Evolutionary conservation across 2,888 invertebrate genomes (phyloP).

Genomic region (Punctoribates punctum): DNA sequence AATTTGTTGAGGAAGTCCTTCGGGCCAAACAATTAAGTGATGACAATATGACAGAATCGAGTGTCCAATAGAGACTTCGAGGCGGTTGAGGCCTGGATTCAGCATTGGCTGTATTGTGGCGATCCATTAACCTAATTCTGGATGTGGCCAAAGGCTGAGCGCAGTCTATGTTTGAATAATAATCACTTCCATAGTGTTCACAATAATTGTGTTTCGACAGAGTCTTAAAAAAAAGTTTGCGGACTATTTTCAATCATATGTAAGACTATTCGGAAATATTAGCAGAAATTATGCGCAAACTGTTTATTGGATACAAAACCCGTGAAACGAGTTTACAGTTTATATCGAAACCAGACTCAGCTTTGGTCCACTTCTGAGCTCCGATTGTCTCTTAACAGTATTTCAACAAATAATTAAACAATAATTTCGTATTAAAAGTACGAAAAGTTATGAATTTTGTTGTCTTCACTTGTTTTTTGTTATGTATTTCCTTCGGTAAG

Average conservation of each 20-base stretch:
- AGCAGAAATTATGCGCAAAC: conserved; percentile 5
- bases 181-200: conserved; percentile 16
- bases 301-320: conserved; percentile 10
- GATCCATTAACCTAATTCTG: conserved; percentile 35
- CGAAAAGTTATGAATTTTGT: conserved; percentile 22
- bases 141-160: conserved; percentile 3
- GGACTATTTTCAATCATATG: conserved; percentile 5
- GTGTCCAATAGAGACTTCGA: background rate
- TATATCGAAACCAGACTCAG: too few relatives aligned
- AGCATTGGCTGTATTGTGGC: background rate
- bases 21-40: conserved; percentile 8
- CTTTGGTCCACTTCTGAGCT: background rate
- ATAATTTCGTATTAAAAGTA: background rate
- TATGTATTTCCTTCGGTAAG: conserved; percentile 16
- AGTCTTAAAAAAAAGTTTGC: background rate
- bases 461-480: background rate
- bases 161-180: background rate
- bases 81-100: background rate
- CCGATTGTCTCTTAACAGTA: conserved; percentile 2
- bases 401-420: conserved; percentile 1
- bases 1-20: conserved; percentile 20
- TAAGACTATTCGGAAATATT: background rate
- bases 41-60: conserved; percentile 22
- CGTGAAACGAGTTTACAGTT: conserved; percentile 13
- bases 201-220: background rate